Evolutionary conservation across 2,113 vertebrate species (phyloP), one percentile per base, ranked within the genome.

Genomic region (Bubalus kerabau): DNA sequence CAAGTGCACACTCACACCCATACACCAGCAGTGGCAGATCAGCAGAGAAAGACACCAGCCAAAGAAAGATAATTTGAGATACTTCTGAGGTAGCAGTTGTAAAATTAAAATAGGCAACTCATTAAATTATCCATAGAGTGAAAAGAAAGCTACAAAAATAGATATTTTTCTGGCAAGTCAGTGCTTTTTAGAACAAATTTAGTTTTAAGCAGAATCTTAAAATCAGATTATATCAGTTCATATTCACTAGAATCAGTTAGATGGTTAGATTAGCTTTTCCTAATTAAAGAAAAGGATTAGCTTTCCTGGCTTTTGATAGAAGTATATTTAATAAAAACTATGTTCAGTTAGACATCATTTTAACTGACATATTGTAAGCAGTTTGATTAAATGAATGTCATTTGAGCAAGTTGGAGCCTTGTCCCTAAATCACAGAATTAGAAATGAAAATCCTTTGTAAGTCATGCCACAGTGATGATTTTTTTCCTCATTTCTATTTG

Each of bases 81-180:
- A 94, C 91, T 97, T 97, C 97, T 98, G 97, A 98, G 97, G 94
- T 97, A 98, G 98, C 54, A 98, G 94, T 98, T 98, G 98, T 98
- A 98, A 98, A 98, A 96, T 97, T 96, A 97, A 98, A 99, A 98
- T 97, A 98, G n/a, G 93, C 96, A 98, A 96, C 97, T 97, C 2
- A 98, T 94, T 97, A 92, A 98, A 97, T 97, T 98, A 97, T 97
- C 97, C 97, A 91, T 46, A 95, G 97, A 98, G 97, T 98, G 97
- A 97, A 98, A 98, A 97, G 98, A 98, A 85, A 95, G 84, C 94
- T 96, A 90, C 52, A 43, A 95, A 98, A 98, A 97, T 97, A 98
- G 98, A 98, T 97, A 96, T 95, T 98, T 97, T 98, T 98, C 91
- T 98, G 97, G 98, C 98, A 99, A 98, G 97, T 98, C 98, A 96